Percentiles rank a stretch among this genome's conserved stretches.
Evolutionary conservation across 2,888 invertebrate species (phyloP).

Genomic region (Melinaea marsaeus): DNA sequence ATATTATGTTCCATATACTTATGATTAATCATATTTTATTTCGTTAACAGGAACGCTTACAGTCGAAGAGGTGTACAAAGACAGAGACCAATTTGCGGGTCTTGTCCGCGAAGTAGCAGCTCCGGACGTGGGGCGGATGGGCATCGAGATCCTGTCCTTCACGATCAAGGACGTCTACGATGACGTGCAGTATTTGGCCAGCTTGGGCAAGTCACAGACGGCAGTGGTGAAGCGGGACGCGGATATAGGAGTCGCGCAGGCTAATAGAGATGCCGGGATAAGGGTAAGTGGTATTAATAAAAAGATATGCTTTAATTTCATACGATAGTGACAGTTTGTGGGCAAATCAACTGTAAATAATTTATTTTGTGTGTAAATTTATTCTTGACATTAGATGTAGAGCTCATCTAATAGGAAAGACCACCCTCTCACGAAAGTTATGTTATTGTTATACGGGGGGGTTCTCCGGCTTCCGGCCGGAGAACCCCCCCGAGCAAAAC

Average conservation of each 20-base stretch:
- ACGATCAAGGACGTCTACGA: constrained; percentile 99
- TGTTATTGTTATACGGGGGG: background rate
- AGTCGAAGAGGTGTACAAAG: constrained; percentile 98
- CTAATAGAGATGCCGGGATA: constrained; percentile 96
- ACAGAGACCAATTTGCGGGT: constrained; percentile 98
- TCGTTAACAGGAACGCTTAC: constrained; percentile 91
- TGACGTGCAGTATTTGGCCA: constrained; percentile 96
- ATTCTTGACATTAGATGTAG: no score
- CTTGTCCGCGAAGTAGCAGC: constrained; percentile 98
- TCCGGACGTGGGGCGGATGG: constrained; percentile 99
- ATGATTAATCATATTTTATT: background rate
- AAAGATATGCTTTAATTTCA: background rate
- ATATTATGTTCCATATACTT: background rate
- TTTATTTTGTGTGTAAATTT: no score
- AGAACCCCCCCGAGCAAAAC: no score
- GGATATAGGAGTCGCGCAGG: constrained; percentile 95
- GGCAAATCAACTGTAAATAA: no score
- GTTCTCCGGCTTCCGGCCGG: no score
- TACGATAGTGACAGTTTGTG: no score
- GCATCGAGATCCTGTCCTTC: constrained; percentile 98
- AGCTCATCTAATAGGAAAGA: no score
- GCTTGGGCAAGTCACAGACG: constrained; percentile 94
- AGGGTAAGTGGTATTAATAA: constrained; percentile 75
- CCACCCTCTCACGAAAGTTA: no score
- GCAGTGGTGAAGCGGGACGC: constrained; percentile 96